phyloP scores from a whole-genome alignment of 2,113 vertebrate genomes.

The Tricholaema leucomelas region DNA sequence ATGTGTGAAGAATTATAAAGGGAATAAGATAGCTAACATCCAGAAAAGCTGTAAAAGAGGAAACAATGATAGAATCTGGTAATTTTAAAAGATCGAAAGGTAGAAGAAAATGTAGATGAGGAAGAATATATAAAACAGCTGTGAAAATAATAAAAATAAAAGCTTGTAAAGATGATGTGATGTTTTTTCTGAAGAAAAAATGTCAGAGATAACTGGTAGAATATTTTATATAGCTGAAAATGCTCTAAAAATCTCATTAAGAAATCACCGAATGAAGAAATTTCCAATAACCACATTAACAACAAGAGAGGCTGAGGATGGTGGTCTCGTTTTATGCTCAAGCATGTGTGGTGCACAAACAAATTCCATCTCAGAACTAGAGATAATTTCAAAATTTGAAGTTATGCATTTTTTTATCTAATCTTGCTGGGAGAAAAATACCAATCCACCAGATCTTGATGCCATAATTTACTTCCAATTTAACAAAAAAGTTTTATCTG shows the following conservation, averaged over 20 bases:
- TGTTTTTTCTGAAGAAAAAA: neutral
- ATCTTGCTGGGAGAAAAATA: too few species aligned
- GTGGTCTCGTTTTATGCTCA: neutral
- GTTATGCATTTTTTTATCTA: neutral
- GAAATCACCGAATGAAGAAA: neutral
- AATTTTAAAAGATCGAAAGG: neutral
- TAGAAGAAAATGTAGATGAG: neutral
- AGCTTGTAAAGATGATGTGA: neutral
- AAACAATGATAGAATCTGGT: neutral
- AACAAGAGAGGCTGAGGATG: neutral
- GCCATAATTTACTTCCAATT: too few species aligned
- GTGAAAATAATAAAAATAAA: too few species aligned
- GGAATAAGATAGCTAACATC: neutral
- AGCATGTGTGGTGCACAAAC: neutral
- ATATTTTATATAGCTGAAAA: neutral
- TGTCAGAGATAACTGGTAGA: neutral
- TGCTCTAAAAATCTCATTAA: neutral
- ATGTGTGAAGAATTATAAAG: neutral
- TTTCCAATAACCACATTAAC: neutral
- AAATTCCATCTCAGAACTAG: neutral
- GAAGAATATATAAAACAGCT: neutral
- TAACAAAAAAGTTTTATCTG: too few species aligned
- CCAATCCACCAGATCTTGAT: too few species aligned
- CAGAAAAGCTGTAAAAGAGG: neutral
- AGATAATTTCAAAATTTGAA: neutral